A percentile compares a stretch with the other conserved stretches of the same genome.
Evolutionary conservation across 92 coral and sea anemone species (phyloP).

Genomic region (Palythoa caribaeorum): DNA sequence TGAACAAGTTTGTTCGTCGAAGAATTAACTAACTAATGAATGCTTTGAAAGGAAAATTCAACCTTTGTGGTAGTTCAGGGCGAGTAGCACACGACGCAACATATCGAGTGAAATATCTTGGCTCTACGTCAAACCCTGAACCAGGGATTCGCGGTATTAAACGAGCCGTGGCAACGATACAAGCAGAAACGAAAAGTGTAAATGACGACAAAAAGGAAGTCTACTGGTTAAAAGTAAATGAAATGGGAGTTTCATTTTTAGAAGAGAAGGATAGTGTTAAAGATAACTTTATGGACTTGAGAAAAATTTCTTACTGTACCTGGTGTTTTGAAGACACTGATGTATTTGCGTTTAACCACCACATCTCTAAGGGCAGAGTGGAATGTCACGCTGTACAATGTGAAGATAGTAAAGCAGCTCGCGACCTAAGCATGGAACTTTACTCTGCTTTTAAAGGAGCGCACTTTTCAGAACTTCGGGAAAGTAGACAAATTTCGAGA

Average conservation of each 20-base stretch:
- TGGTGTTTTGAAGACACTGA: slow-evolving; percentile 56
- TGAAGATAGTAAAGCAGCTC: slow-evolving; percentile 63
- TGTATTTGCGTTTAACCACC: slow-evolving; percentile 83
- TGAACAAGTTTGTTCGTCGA: neutral
- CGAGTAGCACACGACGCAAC: slow-evolving; percentile 47
- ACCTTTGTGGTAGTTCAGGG: slow-evolving; percentile 51
- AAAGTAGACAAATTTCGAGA: slow-evolving; percentile 57
- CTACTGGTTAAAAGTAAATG: slow-evolving; percentile 58
- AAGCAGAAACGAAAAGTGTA: slow-evolving; percentile 22
- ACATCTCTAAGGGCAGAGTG: slow-evolving; percentile 70
- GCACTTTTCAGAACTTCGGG: slow-evolving; percentile 76
- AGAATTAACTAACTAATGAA: slow-evolving; percentile 16
- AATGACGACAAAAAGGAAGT: slow-evolving; percentile 50
- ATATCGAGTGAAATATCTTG: slow-evolving; percentile 73
- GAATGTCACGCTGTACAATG: slow-evolving; percentile 77
- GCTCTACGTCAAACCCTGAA: slow-evolving; percentile 52
- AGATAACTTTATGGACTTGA: slow-evolving; percentile 64
- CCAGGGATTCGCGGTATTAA: slow-evolving; percentile 64
- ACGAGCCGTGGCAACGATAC: slow-evolving; percentile 54
- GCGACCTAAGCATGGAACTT: slow-evolving; percentile 63
- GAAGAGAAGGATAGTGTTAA: slow-evolving; percentile 29
- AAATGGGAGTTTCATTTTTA: slow-evolving; percentile 54
- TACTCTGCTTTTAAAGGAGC: slow-evolving; percentile 75
- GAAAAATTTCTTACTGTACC: slow-evolving; percentile 80
- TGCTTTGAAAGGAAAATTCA: slow-evolving; percentile 52